Conservation (phyloP, 2,113 vertebrate species). For the Naja naja region DNA sequence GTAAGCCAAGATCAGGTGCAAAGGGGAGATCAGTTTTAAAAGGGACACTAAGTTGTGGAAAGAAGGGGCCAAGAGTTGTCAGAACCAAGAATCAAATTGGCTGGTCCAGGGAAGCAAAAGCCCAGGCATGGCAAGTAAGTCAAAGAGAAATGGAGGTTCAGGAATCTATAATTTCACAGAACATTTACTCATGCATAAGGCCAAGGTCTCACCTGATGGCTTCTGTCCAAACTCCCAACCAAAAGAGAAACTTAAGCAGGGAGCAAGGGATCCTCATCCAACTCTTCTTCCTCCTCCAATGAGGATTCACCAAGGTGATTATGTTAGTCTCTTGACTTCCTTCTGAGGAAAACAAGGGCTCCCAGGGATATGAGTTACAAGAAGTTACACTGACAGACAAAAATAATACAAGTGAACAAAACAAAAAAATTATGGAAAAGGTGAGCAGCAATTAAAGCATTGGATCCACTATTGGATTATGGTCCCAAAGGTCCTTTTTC, state of each 20-base stretch:
- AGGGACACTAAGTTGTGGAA: not conserved
- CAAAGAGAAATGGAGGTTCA: not conserved
- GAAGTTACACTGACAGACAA: not conserved
- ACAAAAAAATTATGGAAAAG: not conserved
- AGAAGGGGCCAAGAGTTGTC: not conserved
- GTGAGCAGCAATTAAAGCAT: not conserved
- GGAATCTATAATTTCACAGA: not conserved
- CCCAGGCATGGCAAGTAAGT: not conserved
- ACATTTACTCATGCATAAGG: not conserved
- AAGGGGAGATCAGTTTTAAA: not conserved
- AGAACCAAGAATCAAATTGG: not conserved
- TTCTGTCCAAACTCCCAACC: not conserved
- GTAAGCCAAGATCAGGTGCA: not conserved
- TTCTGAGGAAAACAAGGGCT: not conserved
- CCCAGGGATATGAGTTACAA: not conserved
- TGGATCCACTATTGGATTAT: too few species aligned
- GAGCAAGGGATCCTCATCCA: not conserved
- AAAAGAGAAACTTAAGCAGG: not conserved
- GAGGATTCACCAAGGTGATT: not conserved
- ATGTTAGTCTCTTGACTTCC: not conserved
- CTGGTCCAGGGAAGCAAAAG: not conserved
- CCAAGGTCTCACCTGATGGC: not conserved
- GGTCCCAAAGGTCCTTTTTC: not conserved
- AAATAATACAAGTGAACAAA: not conserved
- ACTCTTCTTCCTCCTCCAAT: not conserved